Evolutionary conservation across 1,140 invertebrate genomes (phyloP).

Genomic region (Cotesia vestalis): DNA sequence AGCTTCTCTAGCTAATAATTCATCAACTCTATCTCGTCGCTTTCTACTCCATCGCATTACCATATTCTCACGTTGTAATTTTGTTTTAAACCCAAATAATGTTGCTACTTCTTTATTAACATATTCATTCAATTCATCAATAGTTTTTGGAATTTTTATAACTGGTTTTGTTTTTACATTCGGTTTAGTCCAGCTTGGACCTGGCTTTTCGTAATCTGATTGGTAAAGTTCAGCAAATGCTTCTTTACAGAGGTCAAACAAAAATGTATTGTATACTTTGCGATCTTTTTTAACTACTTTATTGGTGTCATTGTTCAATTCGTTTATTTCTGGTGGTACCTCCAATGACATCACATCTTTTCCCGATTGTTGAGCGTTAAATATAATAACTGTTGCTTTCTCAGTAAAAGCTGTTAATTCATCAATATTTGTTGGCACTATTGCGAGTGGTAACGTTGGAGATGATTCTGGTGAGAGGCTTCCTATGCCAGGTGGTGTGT

Average conservation of each 20-base stretch:
- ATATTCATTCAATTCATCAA: slow-evolving; percentile 63
- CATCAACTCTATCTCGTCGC: slow-evolving; percentile 77
- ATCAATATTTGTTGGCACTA: slow-evolving; percentile 63
- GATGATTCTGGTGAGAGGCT: slow-evolving; percentile 50
- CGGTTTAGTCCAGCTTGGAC: slow-evolving; percentile 68
- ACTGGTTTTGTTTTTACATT: slow-evolving; percentile 59
- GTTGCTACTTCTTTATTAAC: slow-evolving; percentile 68
- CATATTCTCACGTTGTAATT: slow-evolving; percentile 67
- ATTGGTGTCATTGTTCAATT: slow-evolving; percentile 57
- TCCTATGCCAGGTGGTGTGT: slow-evolving; percentile 68
- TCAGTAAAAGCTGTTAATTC: slow-evolving; percentile 64
- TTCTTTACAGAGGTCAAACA: slow-evolving; percentile 75
- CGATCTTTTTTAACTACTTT: slow-evolving; percentile 57
- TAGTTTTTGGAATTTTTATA: slow-evolving; percentile 59
- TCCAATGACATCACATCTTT: slow-evolving; percentile 59
- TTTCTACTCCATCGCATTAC: slow-evolving; percentile 76
- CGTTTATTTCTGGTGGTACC: slow-evolving; percentile 57
- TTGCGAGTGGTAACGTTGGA: slow-evolving; percentile 51
- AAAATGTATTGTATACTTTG: slow-evolving; percentile 65
- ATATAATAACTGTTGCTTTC: slow-evolving; percentile 62
- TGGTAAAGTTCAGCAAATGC: slow-evolving; percentile 67
- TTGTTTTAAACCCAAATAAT: slow-evolving; percentile 69
- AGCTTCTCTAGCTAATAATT: slow-evolving; percentile 74
- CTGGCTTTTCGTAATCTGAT: slow-evolving; percentile 60
- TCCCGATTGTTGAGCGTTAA: slow-evolving; percentile 57